Percentiles rank a stretch among this genome's conserved stretches.
Conservation (phyloP, 2,113 vertebrate species). For the Neotragus pygmaeus region DNA sequence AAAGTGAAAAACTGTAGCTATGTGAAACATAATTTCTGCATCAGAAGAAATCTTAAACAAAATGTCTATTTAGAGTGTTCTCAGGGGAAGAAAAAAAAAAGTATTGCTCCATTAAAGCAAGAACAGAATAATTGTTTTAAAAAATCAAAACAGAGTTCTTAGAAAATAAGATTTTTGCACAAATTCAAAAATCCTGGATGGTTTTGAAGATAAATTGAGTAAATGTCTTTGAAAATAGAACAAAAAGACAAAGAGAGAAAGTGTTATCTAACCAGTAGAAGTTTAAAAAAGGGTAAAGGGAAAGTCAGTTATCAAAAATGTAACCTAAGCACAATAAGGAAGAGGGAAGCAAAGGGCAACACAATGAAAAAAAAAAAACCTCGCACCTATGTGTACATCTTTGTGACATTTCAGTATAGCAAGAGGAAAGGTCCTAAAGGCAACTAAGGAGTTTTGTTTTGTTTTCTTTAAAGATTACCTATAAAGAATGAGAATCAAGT, state of each 20-base stretch:
- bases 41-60: background rate
- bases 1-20: background rate
- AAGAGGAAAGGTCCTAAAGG: background rate
- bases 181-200: background rate
- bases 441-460: background rate
- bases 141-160: background rate
- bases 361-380: background rate
- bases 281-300: background rate
- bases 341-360: background rate
- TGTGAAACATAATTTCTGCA: background rate
- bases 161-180: background rate
- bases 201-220: background rate
- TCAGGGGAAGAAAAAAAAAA: background rate
- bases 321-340: background rate
- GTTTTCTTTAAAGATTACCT: background rate
- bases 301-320: background rate
- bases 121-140: slow-evolving; percentile 5
- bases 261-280: background rate
- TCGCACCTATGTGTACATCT: background rate
- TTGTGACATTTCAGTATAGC: background rate
- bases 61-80: background rate
- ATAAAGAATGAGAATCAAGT: background rate
- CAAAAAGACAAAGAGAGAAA: background rate
- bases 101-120: background rate
- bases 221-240: background rate